Percentiles rank a stretch among this genome's conserved stretches.
Evolutionary conservation across 2,797 vertebrate species (phyloP).

Genomic region (Tapera naevia): DNA sequence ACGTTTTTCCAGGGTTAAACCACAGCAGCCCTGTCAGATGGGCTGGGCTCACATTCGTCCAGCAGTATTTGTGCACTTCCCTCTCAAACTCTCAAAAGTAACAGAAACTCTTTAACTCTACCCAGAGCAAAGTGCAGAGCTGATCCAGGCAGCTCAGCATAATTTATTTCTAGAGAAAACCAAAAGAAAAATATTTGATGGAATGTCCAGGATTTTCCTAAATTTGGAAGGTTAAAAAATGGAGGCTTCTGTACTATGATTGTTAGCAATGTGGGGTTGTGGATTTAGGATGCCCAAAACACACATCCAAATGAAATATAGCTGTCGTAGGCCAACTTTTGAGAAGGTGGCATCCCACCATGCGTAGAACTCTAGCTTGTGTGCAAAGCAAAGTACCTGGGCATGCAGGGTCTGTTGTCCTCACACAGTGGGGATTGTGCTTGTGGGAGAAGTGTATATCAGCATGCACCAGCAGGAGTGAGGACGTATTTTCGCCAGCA

Average conservation of each 20-base stretch:
- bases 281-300: conserved; percentile 5
- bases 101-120: conserved; percentile 7
- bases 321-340: background rate
- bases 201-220: conserved; percentile 63
- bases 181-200: conserved; percentile 46
- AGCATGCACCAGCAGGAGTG: background rate
- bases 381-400: background rate
- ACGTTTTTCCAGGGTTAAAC: background rate
- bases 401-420: background rate
- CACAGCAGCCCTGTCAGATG: background rate
- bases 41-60: background rate
- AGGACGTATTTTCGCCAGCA: background rate
- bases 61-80: background rate
- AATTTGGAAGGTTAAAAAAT: conserved; percentile 52
- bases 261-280: conserved; percentile 8
- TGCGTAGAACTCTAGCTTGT: background rate
- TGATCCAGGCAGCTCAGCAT: conserved; percentile 47
- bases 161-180: conserved; percentile 65
- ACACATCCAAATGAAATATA: background rate
- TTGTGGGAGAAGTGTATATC: background rate
- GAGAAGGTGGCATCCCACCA: background rate
- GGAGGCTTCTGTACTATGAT: conserved; percentile 22
- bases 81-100: background rate
- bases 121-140: background rate
- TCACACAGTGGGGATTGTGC: background rate